Evolutionary conservation across 35 echinoderm and acorn worm species (phyloP).

Genomic region (Amphiura filiformis): DNA sequence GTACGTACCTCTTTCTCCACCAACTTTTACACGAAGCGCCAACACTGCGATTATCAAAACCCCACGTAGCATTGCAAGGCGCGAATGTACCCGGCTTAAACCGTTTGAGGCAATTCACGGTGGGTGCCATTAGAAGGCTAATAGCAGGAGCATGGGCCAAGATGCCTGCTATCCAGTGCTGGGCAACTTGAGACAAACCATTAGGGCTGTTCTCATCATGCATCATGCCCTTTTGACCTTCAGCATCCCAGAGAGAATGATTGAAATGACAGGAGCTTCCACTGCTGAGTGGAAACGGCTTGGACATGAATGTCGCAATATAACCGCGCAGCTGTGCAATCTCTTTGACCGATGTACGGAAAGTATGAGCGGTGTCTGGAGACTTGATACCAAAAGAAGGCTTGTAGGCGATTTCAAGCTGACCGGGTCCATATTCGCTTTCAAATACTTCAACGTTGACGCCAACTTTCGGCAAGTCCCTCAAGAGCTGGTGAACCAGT

Average conservation of each 20-base stretch:
- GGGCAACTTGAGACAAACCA: constrained; percentile 51
- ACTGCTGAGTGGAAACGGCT: constrained; percentile 25
- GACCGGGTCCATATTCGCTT: constrained; percentile 42
- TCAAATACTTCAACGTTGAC: constrained; percentile 56
- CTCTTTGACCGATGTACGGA: constrained; percentile 71
- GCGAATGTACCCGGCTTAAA: constrained; percentile 22
- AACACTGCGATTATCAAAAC: constrained; percentile 67
- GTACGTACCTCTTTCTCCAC: constrained; percentile 59
- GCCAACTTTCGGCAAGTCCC: constrained; percentile 34
- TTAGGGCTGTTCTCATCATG: constrained; percentile 1
- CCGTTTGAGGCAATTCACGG: constrained; percentile 55
- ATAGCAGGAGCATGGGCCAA: constrained; percentile 60
- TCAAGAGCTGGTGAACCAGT: constrained; percentile 35
- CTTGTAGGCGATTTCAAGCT: constrained; percentile 67
- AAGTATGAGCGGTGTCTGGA: constrained; percentile 58
- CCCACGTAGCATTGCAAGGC: constrained; percentile 69
- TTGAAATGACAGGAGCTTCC: constrained; percentile 65
- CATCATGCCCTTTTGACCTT: constrained; percentile 29
- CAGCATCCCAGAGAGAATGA: constrained; percentile 65
- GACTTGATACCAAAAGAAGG: constrained; percentile 64
- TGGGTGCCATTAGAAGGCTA: constrained; percentile 55
- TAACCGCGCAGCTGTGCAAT: constrained; percentile 56
- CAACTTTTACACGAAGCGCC: constrained; percentile 52
- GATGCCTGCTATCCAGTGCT: constrained; percentile 74
- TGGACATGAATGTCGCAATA: constrained; percentile 72